Conservation (phyloP, 1,140 invertebrate genomes). For the Subanguina moxae region DNA sequence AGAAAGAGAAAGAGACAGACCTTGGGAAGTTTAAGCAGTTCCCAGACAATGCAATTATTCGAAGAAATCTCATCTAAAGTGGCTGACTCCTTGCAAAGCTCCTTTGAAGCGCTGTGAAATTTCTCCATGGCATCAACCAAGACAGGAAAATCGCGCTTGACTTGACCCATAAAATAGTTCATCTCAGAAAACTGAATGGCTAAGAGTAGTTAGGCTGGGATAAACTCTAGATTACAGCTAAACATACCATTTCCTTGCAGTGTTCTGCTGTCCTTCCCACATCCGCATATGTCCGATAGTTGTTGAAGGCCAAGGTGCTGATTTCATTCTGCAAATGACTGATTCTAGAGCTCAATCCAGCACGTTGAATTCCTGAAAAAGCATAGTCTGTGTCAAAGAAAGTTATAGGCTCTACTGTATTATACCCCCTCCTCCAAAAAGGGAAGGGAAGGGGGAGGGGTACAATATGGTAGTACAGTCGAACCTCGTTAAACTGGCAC, state of each 20-base stretch:
- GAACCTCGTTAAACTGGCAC: too few relatives aligned
- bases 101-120: conserved; percentile 21
- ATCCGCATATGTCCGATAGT: conserved; percentile 59
- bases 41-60: conserved; percentile 30
- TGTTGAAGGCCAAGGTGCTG: conserved; percentile 57
- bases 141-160: conserved; percentile 27
- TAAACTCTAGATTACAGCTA: background rate
- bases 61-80: conserved; percentile 35
- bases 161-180: conserved; percentile 38
- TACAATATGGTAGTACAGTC: too few relatives aligned
- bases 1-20: conserved; percentile 4
- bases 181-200: conserved; percentile 35
- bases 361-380: conserved; percentile 33
- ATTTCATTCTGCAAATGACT: conserved; percentile 47
- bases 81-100: conserved; percentile 23
- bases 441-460: too few relatives aligned
- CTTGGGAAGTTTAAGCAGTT: conserved; percentile 37
- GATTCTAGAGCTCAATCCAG: conserved; percentile 25
- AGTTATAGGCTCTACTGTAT: too few relatives aligned
- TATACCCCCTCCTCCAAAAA: too few relatives aligned
- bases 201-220: background rate
- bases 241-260: conserved; percentile 53
- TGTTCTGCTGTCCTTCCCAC: conserved; percentile 57
- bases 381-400: background rate
- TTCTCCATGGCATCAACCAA: conserved; percentile 24